phyloP scores from a whole-genome alignment of 1,140 invertebrate species.

The Dreissena rostriformis region DNA sequence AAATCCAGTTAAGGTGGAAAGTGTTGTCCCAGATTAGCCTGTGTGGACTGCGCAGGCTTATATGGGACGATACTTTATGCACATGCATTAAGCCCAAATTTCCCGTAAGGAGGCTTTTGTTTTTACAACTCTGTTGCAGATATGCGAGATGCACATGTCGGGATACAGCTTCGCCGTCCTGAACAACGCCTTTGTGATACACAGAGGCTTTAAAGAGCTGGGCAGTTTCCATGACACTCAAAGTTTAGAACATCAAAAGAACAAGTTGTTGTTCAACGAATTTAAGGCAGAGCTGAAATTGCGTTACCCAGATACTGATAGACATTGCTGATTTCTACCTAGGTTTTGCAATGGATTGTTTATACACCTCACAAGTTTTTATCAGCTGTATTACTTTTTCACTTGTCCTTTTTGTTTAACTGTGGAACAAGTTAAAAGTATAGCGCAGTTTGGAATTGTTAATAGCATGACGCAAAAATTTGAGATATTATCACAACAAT shows the following conservation, averaged over 20 bases:
- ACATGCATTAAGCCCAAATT: conserved; percentile 47
- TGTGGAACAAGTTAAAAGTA: too few species aligned
- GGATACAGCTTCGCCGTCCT: conserved; percentile 95
- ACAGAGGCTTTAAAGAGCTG: conserved; percentile 92
- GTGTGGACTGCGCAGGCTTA: too few species aligned
- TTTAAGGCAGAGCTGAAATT: conserved; percentile 85
- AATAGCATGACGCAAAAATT: too few species aligned
- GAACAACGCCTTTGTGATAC: conserved; percentile 94
- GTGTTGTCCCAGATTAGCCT: conserved; percentile 1
- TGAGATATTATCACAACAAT: too few species aligned
- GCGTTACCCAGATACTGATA: conserved; percentile 83
- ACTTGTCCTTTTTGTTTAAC: too few species aligned
- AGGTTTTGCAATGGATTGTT: too few species aligned
- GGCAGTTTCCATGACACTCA: conserved; percentile 84
- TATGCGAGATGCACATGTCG: conserved; percentile 96
- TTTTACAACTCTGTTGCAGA: conserved; percentile 83
- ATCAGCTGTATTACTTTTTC: too few species aligned
- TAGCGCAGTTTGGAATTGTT: too few species aligned
- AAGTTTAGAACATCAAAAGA: conserved; percentile 83
- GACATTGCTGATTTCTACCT: not conserved
- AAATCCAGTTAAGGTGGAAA: not conserved
- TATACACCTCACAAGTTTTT: too few species aligned
- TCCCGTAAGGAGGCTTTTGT: too few species aligned
- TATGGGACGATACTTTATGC: too few species aligned
- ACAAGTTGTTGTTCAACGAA: conserved; percentile 83